Evolutionary conservation across 2,113 vertebrate species (phyloP).

Genomic region (Brachyhypopomus gauderio): DNA sequence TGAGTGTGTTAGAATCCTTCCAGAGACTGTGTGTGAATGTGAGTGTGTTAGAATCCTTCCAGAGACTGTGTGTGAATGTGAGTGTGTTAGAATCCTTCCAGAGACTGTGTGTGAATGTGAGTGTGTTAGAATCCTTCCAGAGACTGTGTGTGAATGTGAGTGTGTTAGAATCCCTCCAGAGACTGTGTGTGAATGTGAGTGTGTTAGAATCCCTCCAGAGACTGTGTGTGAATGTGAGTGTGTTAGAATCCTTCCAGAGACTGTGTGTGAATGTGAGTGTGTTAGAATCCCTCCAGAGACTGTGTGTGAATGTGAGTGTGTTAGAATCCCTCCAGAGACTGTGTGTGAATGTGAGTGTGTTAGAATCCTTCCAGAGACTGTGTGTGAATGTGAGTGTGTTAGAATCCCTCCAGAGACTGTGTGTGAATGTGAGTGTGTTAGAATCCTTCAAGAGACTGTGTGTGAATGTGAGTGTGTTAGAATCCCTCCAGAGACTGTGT

Average conservation of each 20-base stretch:
- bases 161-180: constrained; percentile 31
- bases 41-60: constrained; percentile 27
- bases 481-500: constrained; percentile 10
- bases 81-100: constrained; percentile 26
- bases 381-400: constrained; percentile 33
- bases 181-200: constrained; percentile 12
- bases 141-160: constrained; percentile 6
- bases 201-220: constrained; percentile 28
- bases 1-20: constrained; percentile 27
- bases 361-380: neutral
- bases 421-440: constrained; percentile 33
- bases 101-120: constrained; percentile 8
- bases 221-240: constrained; percentile 12
- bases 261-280: constrained; percentile 22
- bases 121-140: constrained; percentile 29
- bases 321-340: constrained; percentile 13
- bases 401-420: neutral
- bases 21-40: constrained; percentile 10
- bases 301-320: constrained; percentile 24
- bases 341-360: constrained; percentile 31
- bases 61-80: constrained; percentile 11
- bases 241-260: constrained; percentile 28
- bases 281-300: constrained; percentile 21
- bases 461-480: constrained; percentile 32
- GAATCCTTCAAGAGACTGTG: neutral